Conservation (phyloP, 2,797 vertebrate species). For the Sylvia borin region DNA sequence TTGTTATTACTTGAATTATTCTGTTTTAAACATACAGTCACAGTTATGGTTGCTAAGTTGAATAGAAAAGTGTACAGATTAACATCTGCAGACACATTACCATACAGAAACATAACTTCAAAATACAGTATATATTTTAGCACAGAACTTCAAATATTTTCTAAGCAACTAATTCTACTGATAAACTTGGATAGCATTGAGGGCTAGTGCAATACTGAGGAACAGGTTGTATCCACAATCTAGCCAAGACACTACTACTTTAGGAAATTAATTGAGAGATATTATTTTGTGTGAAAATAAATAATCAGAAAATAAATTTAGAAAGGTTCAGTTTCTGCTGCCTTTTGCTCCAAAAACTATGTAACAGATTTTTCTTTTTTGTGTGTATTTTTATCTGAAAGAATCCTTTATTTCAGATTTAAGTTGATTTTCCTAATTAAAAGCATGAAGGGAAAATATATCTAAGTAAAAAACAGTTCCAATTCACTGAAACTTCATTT, state of each 20-base stretch:
- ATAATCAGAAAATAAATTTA: constrained; percentile 7
- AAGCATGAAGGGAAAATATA: neutral
- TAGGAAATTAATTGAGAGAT: neutral
- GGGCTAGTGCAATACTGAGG: neutral
- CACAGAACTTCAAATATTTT: neutral
- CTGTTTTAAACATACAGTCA: constrained; percentile 13
- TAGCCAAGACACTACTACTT: neutral
- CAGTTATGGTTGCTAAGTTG: neutral
- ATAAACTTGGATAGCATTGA: neutral
- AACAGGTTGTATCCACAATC: neutral
- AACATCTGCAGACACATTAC: neutral
- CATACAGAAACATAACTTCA: neutral
- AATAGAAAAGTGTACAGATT: neutral
- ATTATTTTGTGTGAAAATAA: neutral
- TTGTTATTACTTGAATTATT: constrained; percentile 32
- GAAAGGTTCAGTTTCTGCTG: neutral
- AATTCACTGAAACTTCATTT: neutral
- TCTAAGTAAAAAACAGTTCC: neutral
- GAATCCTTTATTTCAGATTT: neutral
- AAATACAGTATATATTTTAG: neutral
- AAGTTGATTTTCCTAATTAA: neutral
- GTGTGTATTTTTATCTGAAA: neutral
- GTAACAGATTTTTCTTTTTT: neutral
- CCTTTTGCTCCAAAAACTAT: neutral
- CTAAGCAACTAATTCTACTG: neutral